Base-by-base conservation (phyloP, 1,140 invertebrate species). In the Mya arenaria region DNA sequence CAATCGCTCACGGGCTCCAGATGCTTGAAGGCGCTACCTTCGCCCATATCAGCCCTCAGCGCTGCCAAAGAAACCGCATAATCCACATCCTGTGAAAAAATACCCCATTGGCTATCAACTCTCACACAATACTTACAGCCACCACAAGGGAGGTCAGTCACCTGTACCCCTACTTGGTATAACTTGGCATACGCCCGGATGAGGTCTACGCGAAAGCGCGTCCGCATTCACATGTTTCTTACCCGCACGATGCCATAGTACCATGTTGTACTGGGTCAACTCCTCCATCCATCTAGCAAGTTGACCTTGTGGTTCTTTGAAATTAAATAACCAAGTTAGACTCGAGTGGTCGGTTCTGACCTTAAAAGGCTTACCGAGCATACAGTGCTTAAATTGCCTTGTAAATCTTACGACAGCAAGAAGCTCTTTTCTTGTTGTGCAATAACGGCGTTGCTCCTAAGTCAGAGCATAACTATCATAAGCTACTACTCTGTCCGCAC, bases 341-440 rank as follows among this genome's bases (percentile, higher is more conserved):
- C 39, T 6, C 44, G n/a, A 17, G 30, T 65, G 19, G 34, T 77
- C 56, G 4, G 56, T 77, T 77, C 39, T 36, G 4, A 41, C 13
- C 15, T 41, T 25, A 17, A 78, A 32, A 37, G n/a, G 4, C 19
- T 55, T 28, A 3, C 66, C 65, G 32, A 28, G 58, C 56, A 71
- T 25, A 32, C 58, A 80, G n/a, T 55, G 52, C 17, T 32, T n/a
- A n/a, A 80, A 80, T 23, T 69, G 30, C 41, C 39, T 79, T 6
- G 58, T 30, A 30, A n/a, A 28, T 25, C 32, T 4, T 0, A 79
- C 32, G 1, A 69, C n/a, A 34, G 75, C 63, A 25, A 79, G 25
- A 6, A 58, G 44, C 19, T 79, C 75, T 25, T 36, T 36, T 0
- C 41, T 23, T 1, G 39, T 63, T 2, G 65, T 23, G 65, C 73